These are phyloP conservation scores for Notarius quadriscutis DNA, from an alignment of 2,113 vertebrate species.

Conservation along the genomic window DNA sequence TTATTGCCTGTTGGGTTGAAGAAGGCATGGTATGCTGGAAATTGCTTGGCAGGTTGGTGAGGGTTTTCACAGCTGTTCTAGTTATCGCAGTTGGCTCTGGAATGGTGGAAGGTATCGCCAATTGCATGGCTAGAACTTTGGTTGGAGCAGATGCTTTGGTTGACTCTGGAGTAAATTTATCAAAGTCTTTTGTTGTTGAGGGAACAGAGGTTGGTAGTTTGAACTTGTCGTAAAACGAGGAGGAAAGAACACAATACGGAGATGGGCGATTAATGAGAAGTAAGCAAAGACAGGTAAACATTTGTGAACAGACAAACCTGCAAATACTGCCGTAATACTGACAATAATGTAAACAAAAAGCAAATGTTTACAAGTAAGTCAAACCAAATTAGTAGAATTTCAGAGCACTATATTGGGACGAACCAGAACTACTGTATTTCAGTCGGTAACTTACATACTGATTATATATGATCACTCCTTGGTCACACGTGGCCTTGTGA, in stretches of 20 bases:
- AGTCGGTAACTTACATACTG: slow-evolving; percentile 76
- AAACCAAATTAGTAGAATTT: background rate
- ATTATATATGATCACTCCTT: slow-evolving; percentile 84
- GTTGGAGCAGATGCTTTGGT: slow-evolving; percentile 56
- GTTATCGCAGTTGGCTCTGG: slow-evolving; percentile 47
- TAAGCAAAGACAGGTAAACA: background rate
- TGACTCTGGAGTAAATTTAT: slow-evolving; percentile 43
- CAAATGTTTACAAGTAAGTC: background rate
- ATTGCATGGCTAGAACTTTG: slow-evolving; percentile 50
- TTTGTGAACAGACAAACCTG: background rate
- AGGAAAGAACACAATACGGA: background rate
- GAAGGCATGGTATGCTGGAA: slow-evolving; percentile 55
- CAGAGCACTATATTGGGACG: background rate
- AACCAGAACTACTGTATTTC: background rate
- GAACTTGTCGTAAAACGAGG: slow-evolving; percentile 55
- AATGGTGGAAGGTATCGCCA: slow-evolving; percentile 39
- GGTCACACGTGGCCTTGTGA: slow-evolving; percentile 80
- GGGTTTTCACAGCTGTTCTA: slow-evolving; percentile 22
- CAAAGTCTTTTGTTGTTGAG: slow-evolving; percentile 57
- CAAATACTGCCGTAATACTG: background rate
- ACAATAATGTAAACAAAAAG: background rate
- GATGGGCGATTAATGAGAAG: background rate
- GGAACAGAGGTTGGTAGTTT: slow-evolving; percentile 63
- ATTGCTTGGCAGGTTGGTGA: slow-evolving; percentile 46
- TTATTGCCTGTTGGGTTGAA: slow-evolving; percentile 30